A percentile compares a stretch with the other conserved stretches of the same genome.
phyloP scores from a whole-genome alignment of 2,113 vertebrate genomes.

The Grallaria varia region DNA sequence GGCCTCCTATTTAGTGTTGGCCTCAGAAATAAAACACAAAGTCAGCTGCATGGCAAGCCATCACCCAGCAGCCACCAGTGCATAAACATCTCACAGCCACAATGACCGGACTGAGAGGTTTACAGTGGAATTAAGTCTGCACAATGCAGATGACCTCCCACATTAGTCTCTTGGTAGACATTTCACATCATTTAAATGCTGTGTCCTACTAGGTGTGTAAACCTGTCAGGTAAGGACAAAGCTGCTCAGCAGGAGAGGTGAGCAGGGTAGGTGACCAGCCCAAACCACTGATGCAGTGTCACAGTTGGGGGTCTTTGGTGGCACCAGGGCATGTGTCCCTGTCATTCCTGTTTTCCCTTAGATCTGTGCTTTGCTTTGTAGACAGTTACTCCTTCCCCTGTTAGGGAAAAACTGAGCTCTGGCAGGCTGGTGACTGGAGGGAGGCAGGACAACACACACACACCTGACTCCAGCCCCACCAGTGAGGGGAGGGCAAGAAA shows the following conservation, averaged over 20 bases:
- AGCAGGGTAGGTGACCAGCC: background rate
- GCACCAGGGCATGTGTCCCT: fast-evolving
- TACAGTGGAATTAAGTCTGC: background rate
- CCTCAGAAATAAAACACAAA: background rate
- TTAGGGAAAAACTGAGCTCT: background rate
- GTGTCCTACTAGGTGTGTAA: background rate
- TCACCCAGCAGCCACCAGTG: background rate
- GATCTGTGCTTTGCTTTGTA: background rate
- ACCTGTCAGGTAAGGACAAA: background rate
- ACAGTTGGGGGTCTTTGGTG: background rate
- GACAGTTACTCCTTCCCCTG: background rate
- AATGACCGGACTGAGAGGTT: fast-evolving
- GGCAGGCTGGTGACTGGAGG: no score
- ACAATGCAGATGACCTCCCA: background rate
- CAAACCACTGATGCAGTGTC: fast-evolving
- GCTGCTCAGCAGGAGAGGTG: background rate
- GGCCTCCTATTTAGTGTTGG: background rate
- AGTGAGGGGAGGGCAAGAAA: background rate
- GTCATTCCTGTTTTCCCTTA: fast-evolving
- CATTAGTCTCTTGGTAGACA: background rate
- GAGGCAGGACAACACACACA: background rate
- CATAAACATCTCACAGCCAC: background rate
- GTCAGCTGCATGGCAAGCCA: background rate
- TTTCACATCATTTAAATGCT: background rate
- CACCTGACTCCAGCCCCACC: background rate